phyloP scores from a whole-genome alignment of 2,888 invertebrate species.

The Pycnomerus fuliginosus region DNA sequence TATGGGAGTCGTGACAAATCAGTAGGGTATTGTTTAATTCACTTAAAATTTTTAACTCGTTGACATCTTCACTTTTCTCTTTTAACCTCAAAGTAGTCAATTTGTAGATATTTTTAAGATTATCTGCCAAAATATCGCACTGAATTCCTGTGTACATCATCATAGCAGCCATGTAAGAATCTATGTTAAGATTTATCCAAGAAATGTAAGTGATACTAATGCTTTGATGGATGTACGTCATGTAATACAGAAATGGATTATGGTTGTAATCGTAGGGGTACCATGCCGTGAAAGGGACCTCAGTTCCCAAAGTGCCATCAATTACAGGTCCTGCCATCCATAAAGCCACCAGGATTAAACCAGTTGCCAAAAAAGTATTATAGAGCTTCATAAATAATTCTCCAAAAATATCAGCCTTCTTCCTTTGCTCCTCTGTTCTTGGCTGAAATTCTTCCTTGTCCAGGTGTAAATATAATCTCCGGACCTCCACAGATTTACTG shows the following conservation, averaged over 20 bases:
- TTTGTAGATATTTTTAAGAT: constrained; percentile 7
- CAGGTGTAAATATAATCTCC: not conserved
- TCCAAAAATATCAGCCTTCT: not conserved
- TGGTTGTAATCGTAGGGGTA: constrained; percentile 10
- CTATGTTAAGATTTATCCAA: constrained; percentile 1
- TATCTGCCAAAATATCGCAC: constrained; percentile 8
- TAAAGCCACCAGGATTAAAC: not conserved
- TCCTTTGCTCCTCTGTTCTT: not conserved
- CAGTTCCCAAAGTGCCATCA: not conserved
- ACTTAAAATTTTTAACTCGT: not conserved
- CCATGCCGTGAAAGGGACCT: constrained; percentile 6
- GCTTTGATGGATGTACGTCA: constrained; percentile 8
- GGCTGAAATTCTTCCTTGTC: not conserved
- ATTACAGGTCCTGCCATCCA: not conserved
- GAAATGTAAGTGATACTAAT: constrained; percentile 3
- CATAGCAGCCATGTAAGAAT: constrained; percentile 1
- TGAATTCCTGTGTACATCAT: constrained; percentile 7
- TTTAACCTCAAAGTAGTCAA: not conserved
- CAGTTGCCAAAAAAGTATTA: not conserved
- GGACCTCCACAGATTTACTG: not conserved
- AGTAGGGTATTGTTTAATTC: constrained; percentile 1
- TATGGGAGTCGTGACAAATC: constrained; percentile 14
- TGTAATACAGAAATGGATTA: constrained; percentile 3
- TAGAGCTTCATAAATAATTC: not conserved
- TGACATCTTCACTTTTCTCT: not conserved